A percentile compares a stretch with the other conserved stretches of the same genome.
These are phyloP conservation scores for Heterodera schachtii DNA, from an alignment of 1,140 invertebrate genomes.

Conservation along the genomic window DNA sequence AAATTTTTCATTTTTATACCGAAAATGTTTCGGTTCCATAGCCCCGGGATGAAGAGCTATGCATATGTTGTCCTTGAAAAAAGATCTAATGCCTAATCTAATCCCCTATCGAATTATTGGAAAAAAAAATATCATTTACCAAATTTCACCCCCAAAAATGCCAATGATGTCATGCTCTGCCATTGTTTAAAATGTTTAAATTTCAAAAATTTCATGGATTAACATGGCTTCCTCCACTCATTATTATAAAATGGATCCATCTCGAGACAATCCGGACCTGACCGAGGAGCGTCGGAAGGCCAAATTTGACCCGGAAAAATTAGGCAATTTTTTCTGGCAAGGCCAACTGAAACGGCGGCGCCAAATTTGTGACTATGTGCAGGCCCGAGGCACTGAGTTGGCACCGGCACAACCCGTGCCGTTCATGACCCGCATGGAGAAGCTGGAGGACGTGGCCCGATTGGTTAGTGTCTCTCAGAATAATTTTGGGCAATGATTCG, in stretches of 20 bases:
- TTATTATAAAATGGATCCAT: constrained; percentile 30
- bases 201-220: neutral
- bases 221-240: neutral
- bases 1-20: too few species aligned
- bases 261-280: constrained; percentile 53
- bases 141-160: too few species aligned
- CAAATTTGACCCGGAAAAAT: constrained; percentile 70
- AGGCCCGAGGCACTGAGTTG: constrained; percentile 68
- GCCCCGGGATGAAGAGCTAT: too few species aligned
- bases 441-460: constrained; percentile 79
- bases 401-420: constrained; percentile 72
- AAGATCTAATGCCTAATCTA: too few species aligned
- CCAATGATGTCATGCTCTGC: too few species aligned
- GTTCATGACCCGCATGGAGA: constrained; percentile 82
- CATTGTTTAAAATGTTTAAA: neutral
- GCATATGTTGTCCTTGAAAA: too few species aligned
- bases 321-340: constrained; percentile 80
- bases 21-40: too few species aligned
- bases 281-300: constrained; percentile 43
- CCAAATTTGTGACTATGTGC: constrained; percentile 45
- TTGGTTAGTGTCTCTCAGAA: constrained; percentile 18
- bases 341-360: constrained; percentile 62
- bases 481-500: too few species aligned
- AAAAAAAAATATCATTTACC: too few species aligned
- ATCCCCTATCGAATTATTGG: too few species aligned